phyloP scores from a whole-genome alignment of 2,113 vertebrate genomes.

The Peromyscus californicus region DNA sequence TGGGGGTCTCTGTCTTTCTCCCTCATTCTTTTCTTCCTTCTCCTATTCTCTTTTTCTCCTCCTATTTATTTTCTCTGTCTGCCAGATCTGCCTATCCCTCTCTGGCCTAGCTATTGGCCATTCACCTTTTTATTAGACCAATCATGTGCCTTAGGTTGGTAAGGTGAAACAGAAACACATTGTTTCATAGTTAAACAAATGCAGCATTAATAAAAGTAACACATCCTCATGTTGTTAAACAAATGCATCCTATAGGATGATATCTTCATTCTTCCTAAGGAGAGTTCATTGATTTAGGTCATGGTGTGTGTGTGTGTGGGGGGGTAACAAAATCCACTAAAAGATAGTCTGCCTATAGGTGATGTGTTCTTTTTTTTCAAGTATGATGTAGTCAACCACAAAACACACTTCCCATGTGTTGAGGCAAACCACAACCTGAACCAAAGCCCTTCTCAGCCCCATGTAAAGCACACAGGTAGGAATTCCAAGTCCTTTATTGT shows the following conservation, averaged over 20 bases:
- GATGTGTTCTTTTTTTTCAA: not conserved
- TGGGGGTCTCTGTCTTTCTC: no score
- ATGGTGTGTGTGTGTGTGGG: no score
- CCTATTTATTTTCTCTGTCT: no score
- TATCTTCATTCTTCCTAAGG: not conserved
- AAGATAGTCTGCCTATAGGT: no score
- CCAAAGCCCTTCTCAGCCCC: not conserved
- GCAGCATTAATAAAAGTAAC: no score
- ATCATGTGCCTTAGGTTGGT: no score
- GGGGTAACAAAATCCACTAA: not conserved
- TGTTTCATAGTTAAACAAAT: not conserved
- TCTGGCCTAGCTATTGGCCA: no score
- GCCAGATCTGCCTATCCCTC: no score
- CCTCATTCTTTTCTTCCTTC: no score
- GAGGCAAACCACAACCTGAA: not conserved
- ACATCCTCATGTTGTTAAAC: no score
- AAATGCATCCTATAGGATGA: not conserved
- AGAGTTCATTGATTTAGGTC: not conserved
- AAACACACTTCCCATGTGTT: not conserved
- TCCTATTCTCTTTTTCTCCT: no score
- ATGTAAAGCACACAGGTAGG: not conserved
- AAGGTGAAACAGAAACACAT: not conserved
- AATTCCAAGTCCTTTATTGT: not conserved
- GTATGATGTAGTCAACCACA: not conserved
- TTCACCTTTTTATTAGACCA: no score